These are phyloP conservation scores for Xenops minutus DNA, from an alignment of 2,797 vertebrate genomes.

Conservation along the genomic window DNA sequence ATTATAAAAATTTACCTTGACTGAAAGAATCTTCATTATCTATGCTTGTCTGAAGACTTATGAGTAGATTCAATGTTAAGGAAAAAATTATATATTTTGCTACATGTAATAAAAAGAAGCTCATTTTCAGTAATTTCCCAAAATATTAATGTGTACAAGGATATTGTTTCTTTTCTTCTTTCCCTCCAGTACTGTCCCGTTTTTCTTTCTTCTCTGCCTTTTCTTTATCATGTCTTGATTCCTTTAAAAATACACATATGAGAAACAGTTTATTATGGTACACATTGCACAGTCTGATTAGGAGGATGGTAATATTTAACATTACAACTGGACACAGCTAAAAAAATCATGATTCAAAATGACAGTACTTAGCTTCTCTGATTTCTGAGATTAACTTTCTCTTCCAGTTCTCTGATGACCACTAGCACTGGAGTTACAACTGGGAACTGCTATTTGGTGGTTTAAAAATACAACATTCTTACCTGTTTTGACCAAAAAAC, in stretches of 20 bases:
- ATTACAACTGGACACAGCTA: not conserved
- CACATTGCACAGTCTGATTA: not conserved
- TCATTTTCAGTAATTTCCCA: not conserved
- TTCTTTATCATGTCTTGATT: slow-evolving; percentile 89
- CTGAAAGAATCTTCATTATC: slow-evolving; percentile 86
- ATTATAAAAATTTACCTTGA: slow-evolving; percentile 73
- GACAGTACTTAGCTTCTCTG: not conserved
- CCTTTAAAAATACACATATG: slow-evolving; percentile 64
- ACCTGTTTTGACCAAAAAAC: not conserved
- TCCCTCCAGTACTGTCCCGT: slow-evolving; percentile 85
- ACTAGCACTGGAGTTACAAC: not conserved
- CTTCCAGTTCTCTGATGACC: not conserved
- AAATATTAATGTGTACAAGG: slow-evolving; percentile 73
- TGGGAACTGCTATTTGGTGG: not conserved
- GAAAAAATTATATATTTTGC: slow-evolving; percentile 63
- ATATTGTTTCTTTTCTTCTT: slow-evolving; percentile 97
- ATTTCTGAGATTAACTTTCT: not conserved
- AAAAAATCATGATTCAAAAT: not conserved
- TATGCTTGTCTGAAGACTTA: slow-evolving; percentile 98
- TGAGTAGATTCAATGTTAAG: slow-evolving; percentile 88
- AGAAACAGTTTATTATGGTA: not conserved
- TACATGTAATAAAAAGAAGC: not conserved
- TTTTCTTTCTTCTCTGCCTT: slow-evolving; percentile 95
- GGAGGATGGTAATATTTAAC: not conserved
- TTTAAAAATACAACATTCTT: not conserved